A percentile compares a stretch with the other conserved stretches of the same genome.
Evolutionary conservation across 2,888 invertebrate genomes (phyloP).

Genomic region (Andrena dorsata): DNA sequence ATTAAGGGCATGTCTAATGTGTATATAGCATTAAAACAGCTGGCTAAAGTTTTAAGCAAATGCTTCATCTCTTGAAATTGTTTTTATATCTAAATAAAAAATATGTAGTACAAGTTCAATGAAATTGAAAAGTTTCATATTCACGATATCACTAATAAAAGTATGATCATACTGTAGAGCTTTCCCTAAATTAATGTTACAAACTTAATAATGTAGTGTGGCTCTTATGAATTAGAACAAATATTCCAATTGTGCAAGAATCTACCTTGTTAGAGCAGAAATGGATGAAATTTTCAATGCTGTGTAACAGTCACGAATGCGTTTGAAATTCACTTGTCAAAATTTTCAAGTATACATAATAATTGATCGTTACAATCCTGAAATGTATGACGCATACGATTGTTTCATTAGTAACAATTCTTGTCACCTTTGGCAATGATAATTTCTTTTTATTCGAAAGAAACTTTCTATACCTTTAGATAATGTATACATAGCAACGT

Average conservation of each 20-base stretch:
- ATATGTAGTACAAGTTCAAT: constrained; percentile 2
- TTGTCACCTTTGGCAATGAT: constrained; percentile 22
- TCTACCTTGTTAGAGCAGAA: constrained; percentile 1
- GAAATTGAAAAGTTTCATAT: constrained; percentile 31
- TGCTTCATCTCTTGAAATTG: constrained; percentile 15
- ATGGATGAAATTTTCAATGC: neutral
- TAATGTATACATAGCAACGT: constrained; percentile 13
- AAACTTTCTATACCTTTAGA: constrained; percentile 10
- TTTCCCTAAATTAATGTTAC: neutral
- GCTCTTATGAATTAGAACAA: neutral
- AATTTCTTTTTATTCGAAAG: constrained; percentile 22
- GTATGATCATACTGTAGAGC: constrained; percentile 1
- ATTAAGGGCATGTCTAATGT: neutral
- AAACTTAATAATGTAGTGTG: constrained; percentile 17
- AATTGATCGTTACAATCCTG: constrained; percentile 12
- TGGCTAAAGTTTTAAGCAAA: neutral
- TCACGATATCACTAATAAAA: constrained; percentile 13
- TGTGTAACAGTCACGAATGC: neutral
- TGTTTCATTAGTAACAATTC: constrained; percentile 31
- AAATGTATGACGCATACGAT: constrained; percentile 30
- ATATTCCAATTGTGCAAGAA: constrained; percentile 6
- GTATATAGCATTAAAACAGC: neutral
- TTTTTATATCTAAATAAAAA: neutral
- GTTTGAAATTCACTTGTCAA: neutral
- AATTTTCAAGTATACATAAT: constrained; percentile 2